Evolutionary conservation across 2,888 invertebrate genomes (phyloP), one percentile per base, ranked within the genome.

Genomic region (Drosophila robusta): DNA sequence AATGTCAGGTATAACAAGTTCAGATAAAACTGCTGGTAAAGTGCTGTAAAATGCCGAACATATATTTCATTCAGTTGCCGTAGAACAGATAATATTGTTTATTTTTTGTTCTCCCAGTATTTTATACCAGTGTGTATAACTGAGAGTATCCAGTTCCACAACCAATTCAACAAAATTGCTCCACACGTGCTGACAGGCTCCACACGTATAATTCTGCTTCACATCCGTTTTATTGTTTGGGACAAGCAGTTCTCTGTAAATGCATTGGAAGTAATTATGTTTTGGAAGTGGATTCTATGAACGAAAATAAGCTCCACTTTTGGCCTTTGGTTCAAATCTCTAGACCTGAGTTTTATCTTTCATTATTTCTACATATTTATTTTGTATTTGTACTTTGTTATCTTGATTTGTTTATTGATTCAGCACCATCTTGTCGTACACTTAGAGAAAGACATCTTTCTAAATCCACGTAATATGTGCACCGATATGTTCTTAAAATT

Each of bases 221-320:
- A 36, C 32, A 51, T 11, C n/a, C 14, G 2, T 1, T 8, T 11
- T 60, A 45, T 14, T 0, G 3, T 14, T 74, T 71, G 71, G 71
- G 69, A 71, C 75, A 71, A 74, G 69, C 60, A 68, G 71, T 67
- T 14, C 1, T 12, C 26, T 46, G 18, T 11, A 16, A 22, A 39
- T 18, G 9, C 7, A 22, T 6, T 50, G 26, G 8, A 29, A 34
- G 9, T 9, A n/a, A 3, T 3, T 3, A 14, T 0, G 16, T 12
- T 7, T 1, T 45, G 7, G 16, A 8, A 41, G 58, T 70, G 70
- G 44, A 70, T 29, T 18, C 14, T 41, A 34, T 2, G 2, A 0
- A n/a, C 3, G 3, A 1, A 7, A 0, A 3, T 6, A 0, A 0
- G 0, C 7, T 12, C 3, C 5, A 6, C 5, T 39, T 26, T 0